Percentiles rank a stretch among this genome's conserved stretches.
Evolutionary conservation across 2,113 vertebrate species (phyloP).

Genomic region (Eidolon helvum): DNA sequence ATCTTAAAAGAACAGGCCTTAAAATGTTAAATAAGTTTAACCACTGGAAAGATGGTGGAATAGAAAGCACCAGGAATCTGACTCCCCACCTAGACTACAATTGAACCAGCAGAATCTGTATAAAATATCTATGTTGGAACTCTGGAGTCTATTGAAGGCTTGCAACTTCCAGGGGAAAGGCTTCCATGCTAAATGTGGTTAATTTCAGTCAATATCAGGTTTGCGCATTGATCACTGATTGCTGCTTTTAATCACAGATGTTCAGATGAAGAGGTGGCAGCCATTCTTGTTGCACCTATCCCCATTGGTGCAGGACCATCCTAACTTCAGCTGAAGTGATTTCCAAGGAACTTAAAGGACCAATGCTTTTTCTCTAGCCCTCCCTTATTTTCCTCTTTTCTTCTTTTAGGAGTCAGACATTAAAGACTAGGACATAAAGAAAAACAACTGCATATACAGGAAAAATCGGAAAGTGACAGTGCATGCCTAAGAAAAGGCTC

Average conservation of each 20-base stretch:
- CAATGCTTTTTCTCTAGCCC: no score
- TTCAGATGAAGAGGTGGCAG: neutral
- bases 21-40: neutral
- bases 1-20: neutral
- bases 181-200: neutral
- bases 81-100: neutral
- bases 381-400: neutral
- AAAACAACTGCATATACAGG: no score
- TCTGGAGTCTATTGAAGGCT: neutral
- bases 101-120: neutral
- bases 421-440: neutral
- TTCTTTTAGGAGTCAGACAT: neutral
- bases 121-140: neutral
- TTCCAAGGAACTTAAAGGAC: neutral
- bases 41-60: neutral
- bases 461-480: neutral
- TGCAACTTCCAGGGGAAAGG: no score
- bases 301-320: neutral
- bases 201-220: neutral
- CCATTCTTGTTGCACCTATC: neutral
- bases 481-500: neutral
- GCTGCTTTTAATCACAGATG: neutral
- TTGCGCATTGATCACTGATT: no score
- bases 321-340: neutral
- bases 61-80: neutral